Evolutionary conservation across 2,888 invertebrate genomes (phyloP), one percentile per base, ranked within the genome.

Genomic region (Diaprepes abbreviatus): DNA sequence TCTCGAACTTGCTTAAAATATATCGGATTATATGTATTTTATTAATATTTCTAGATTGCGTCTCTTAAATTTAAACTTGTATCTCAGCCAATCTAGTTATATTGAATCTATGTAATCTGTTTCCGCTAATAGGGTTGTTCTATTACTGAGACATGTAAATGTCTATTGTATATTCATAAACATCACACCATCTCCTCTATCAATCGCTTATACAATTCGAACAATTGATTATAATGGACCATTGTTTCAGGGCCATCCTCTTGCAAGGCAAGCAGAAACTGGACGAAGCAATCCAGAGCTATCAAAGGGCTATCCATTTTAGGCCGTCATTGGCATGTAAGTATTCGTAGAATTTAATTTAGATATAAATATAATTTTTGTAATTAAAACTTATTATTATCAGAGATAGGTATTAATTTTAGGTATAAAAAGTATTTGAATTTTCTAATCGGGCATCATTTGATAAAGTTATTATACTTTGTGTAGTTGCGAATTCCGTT

Each of bases 271-370:
- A 94, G 86, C 91, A 92, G 82, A 89, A 95, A 80, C 92, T 92
- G 84, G 91, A 93, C 78, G 94, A 94, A 83, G 96, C 97, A 72
- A 91, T 96, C 81, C 90, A 92, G 83, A 95, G 95, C 86, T 97
- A 96, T 85, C 92, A 94, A 84, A 89, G 91, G 80, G 97, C 97
- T 76, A 95, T 97, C 82, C 92, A 93, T 85, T 97, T 93, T 86
- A 89, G 97, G 84, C 96, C 97, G 75, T 93, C 94, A 79, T 89
- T 97, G 85, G 96, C 96, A 83, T 89, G 97, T 97, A 88, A 94
- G 94, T 93, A 74, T 33, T 66, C 31, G 40, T 52, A 40, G 60
- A 28, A 66, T 66, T 59, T 66, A 52, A 59, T 60, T 52, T 40
- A 59, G 66, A 66, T 59, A n/a, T n/a, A n/a, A n/a, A n/a, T n/a